Evolutionary conservation across 2,113 vertebrate genomes (phyloP), one percentile per base, ranked within the genome.

Genomic region (Chauna torquata): DNA sequence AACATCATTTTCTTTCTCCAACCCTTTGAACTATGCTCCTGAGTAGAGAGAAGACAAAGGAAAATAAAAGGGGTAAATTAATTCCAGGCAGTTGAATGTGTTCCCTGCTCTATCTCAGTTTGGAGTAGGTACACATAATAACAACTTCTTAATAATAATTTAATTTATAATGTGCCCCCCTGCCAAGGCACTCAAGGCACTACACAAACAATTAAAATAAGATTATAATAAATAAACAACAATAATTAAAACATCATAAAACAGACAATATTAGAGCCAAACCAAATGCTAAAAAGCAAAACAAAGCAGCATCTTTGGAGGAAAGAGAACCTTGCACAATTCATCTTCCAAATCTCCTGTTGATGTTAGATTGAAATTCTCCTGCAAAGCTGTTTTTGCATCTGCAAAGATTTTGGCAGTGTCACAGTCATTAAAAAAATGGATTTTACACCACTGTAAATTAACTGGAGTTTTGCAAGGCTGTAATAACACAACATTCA

Each of bases 221-320:
- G 90, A 97, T 97, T 92, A 96, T 80, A 96, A 98, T 98, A 98
- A 98, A 97, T 97, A 97, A 97, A 94, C 94, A 97, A 86, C 96
- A 97, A 97, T 98, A 98, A 97, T 98, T 97, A 97, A 97, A 97
- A 96, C 96, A 98, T 97, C 95, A 97, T 98, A 98, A 98, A 97
- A 79, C 93, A 96, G 95, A 78, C 92, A 92, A 72, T 71, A 72
- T 82, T 80, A 82, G 91, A 93, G 94, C 82, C 90, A 94, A 97
- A 40, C 49, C 94, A 95, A 96, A 96, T 52, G 90, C 86, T 92
- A 83, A 94, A 95, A 87, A 95, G 91, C 81, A 95, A 94, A 94
- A 93, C 93, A 94, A 91, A 96, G 65, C 96, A 90, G 88, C 82
- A 44, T 75, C 74, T 95, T 96, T 76, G 71, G 77, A 86, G 62